Evolutionary conservation across 2,888 invertebrate species (phyloP), one percentile per base, ranked within the genome.

Genomic region (Callinectes sapidus): DNA sequence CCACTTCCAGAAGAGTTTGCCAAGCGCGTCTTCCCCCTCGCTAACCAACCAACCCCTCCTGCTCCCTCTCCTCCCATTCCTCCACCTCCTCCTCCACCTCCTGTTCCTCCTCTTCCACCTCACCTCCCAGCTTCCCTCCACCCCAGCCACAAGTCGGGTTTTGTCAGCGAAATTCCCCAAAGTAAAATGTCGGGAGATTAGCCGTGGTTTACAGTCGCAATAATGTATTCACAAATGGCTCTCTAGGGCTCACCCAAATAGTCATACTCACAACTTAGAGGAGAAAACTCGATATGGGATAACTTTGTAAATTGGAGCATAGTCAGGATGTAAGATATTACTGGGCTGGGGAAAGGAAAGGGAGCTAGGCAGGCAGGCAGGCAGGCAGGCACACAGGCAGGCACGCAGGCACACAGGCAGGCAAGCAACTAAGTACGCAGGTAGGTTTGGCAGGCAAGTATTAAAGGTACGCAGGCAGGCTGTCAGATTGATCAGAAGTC

Each of bases 141-240:
- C 89, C 89, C 89, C 42, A 89, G 89, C 89, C n/a, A 77, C 89
- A 89, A 89, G 66, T 89, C 89, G 35, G 89, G 89, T 66, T 89
- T 89, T 89, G 89, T 89, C 89, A 89, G 66, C 71, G 71, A 89
- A 89, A 89, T 89, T 89, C 89, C 89, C 89, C 71, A 77, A 89
- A 71, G 89, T 89, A 89, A 89, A 89, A 89, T 89, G 89, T 89
- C 89, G 89, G 89, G 71, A 89, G 89, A 89, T 89, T 89, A 89
- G 89, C 89, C 71, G 89, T 89, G 71, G 89, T 89, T 89, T 89
- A 89, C 89, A 71, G 71, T 71, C 71, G 89, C 89, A 89, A 89
- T 89, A 89, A 89, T 89, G 89, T 89, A 89, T 89, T 89, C 89
- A 89, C 66, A 89, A 89, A 89, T 89, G 89, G 89, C 89, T 89